Percentiles rank a stretch among this genome's conserved stretches.
phyloP scores from a whole-genome alignment of 2,113 vertebrate genomes.

The Nothocercus julius region DNA sequence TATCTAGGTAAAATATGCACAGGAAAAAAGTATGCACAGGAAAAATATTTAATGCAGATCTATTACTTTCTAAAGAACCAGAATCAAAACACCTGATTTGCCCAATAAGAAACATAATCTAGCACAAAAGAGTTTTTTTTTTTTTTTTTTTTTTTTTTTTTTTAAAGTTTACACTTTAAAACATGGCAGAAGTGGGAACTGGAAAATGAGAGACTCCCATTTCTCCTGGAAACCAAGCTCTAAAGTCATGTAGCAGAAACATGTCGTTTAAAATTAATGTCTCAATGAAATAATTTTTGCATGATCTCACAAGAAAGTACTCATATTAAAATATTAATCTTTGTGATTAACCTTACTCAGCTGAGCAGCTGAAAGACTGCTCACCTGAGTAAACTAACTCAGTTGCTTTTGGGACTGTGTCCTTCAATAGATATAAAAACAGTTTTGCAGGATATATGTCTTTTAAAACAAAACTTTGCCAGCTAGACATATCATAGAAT shows the following conservation, averaged over 20 bases:
- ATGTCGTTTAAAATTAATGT: neutral
- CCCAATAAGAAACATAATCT: neutral
- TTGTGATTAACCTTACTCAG: conserved; percentile 5
- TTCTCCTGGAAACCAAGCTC: neutral
- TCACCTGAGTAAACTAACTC: neutral
- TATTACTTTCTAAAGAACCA: neutral
- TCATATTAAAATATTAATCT: neutral
- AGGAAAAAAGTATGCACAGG: neutral
- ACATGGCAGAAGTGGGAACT: rapidly evolving
- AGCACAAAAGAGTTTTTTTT: neutral
- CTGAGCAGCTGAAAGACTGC: neutral
- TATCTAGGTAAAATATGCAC: neutral
- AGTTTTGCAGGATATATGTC: neutral
- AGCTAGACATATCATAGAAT: neutral
- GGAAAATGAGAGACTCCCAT: neutral
- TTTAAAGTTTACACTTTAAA: neutral
- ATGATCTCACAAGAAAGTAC: neutral
- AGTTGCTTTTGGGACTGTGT: neutral
- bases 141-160: neutral
- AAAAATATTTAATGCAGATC: neutral
- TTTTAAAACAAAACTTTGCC: neutral
- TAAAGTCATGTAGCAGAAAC: neutral
- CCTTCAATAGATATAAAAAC: neutral
- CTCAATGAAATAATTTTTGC: neutral
- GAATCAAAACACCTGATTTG: neutral